Conservation (phyloP, 2,888 invertebrate species). For the Mantis religiosa region DNA sequence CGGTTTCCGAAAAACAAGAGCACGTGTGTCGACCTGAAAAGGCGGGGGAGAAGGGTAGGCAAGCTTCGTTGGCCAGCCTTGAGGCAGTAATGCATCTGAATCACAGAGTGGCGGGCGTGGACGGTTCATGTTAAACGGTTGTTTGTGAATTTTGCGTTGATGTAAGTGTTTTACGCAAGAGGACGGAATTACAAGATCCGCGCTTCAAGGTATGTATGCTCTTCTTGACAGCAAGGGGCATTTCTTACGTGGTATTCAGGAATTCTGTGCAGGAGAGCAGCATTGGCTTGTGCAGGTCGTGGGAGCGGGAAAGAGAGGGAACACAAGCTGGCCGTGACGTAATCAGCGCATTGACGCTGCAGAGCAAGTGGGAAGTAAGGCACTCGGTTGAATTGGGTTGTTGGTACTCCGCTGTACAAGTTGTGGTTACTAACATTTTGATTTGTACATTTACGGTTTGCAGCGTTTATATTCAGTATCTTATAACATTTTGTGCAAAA, state of each 20-base stretch:
- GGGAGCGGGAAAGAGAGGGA: neutral
- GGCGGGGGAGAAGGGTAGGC: neutral
- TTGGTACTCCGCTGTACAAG: no score
- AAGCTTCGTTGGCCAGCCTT: neutral
- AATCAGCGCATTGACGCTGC: neutral
- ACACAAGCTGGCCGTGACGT: neutral
- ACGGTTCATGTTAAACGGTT: neutral
- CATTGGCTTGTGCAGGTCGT: neutral
- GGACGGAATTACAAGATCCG: neutral
- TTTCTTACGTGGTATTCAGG: neutral
- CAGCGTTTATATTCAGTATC: no score
- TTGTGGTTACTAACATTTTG: no score
- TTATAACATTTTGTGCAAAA: no score
- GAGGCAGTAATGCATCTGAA: neutral
- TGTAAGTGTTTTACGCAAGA: neutral
- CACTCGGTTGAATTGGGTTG: neutral
- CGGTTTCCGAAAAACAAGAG: neutral
- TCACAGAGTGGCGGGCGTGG: neutral
- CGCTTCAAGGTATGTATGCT: neutral
- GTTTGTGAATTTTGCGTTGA: neutral
- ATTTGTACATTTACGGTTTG: no score
- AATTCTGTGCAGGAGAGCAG: neutral
- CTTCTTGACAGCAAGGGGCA: neutral
- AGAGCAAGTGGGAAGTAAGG: neutral
- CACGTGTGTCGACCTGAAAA: neutral